Conservation (phyloP, 2,113 vertebrate species). For the Salminus brasiliensis region DNA sequence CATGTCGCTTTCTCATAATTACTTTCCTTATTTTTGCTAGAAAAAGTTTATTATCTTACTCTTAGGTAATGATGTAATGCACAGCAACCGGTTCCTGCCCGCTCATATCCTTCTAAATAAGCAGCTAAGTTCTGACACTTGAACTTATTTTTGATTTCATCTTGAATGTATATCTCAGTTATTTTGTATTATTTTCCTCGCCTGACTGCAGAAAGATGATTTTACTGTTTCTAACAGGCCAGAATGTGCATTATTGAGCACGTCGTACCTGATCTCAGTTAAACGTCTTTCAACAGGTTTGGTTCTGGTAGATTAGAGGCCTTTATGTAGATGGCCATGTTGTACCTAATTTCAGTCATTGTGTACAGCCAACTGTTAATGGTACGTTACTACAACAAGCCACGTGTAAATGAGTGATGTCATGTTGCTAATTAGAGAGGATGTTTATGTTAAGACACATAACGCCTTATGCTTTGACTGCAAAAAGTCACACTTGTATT, state of each 20-base stretch:
- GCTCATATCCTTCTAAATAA: background rate
- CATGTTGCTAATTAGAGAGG: background rate
- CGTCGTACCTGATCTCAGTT: background rate
- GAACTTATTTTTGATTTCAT: background rate
- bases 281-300: background rate
- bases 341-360: background rate
- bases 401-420: background rate
- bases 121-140: slow-evolving; percentile 4
- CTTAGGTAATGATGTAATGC: background rate
- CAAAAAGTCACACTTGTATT: no score
- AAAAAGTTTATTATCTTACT: no score
- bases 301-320: background rate
- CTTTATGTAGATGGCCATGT: background rate
- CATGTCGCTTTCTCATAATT: background rate
- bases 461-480: background rate
- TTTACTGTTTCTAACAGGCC: background rate
- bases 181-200: background rate
- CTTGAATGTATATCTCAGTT: background rate
- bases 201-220: background rate
- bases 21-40: no score
- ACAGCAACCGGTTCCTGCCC: background rate
- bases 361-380: no score
- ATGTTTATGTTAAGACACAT: background rate
- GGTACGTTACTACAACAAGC: background rate
- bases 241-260: background rate